Conservation (phyloP, 2,113 vertebrate species). For the Dryoscopus gambensis region DNA sequence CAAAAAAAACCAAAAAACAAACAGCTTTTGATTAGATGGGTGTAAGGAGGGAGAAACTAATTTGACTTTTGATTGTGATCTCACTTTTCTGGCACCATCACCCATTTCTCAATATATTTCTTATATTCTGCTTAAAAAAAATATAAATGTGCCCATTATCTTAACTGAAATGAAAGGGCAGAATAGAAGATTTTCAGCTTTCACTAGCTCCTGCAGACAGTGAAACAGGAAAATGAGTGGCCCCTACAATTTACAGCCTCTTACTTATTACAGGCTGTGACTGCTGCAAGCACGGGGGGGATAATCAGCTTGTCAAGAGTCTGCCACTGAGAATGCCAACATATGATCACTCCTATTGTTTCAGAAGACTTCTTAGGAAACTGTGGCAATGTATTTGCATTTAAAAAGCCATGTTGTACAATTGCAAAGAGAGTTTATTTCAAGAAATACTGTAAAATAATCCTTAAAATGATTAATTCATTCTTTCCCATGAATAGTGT, state of each 20-base stretch:
- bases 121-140: constrained; percentile 31
- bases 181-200: constrained; percentile 54
- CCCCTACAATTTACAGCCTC: constrained; percentile 56
- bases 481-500: background rate
- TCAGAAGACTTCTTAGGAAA: constrained; percentile 53
- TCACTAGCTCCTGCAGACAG: constrained; percentile 49
- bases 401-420: constrained; percentile 53
- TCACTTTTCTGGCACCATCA: constrained; percentile 35
- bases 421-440: constrained; percentile 40
- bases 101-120: constrained; percentile 64
- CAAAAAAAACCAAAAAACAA: background rate
- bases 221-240: constrained; percentile 69
- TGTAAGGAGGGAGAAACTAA: constrained; percentile 35
- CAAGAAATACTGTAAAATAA: constrained; percentile 21
- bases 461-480: constrained; percentile 43
- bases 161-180: constrained; percentile 63
- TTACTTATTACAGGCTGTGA: constrained; percentile 66
- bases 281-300: constrained; percentile 56
- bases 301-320: constrained; percentile 74
- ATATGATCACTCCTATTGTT: constrained; percentile 57
- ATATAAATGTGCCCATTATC: constrained; percentile 63
- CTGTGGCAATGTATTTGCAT: constrained; percentile 55
- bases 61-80: constrained; percentile 54
- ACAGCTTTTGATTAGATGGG: constrained; percentile 22
- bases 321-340: constrained; percentile 55